These are phyloP conservation scores for Oxytorus armatus DNA, from an alignment of 2,888 invertebrate species.

Conservation along the genomic window DNA sequence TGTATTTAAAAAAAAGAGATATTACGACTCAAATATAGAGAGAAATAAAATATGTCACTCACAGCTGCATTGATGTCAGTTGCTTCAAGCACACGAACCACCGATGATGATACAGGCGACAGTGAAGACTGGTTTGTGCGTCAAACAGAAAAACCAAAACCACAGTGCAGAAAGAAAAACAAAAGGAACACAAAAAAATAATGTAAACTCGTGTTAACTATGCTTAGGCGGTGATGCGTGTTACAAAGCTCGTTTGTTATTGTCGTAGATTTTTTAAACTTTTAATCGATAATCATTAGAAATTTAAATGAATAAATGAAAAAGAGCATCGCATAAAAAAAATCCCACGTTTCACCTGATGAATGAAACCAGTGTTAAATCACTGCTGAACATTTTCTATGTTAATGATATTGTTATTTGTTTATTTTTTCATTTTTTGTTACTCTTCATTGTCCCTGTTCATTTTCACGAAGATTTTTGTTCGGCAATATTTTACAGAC, in stretches of 20 bases:
- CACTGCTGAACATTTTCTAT: constrained; percentile 1
- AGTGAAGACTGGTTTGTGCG: constrained; percentile 80
- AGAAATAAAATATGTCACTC: constrained; percentile 77
- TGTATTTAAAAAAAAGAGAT: not conserved
- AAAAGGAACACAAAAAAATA: too few species aligned
- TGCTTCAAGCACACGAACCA: constrained; percentile 77
- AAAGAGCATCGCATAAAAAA: constrained; percentile 8
- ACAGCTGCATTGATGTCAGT: constrained; percentile 79
- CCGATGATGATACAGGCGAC: constrained; percentile 79
- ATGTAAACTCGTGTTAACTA: constrained; percentile 78
- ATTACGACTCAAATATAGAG: constrained; percentile 16
- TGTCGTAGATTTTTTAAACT: not conserved
- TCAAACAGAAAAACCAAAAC: constrained; percentile 83
- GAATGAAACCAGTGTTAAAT: constrained; percentile 22
- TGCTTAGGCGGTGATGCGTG: constrained; percentile 71
- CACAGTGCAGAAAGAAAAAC: constrained; percentile 81
- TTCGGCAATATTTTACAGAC: not conserved
- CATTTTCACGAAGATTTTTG: not conserved
- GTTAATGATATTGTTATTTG: constrained; percentile 13
- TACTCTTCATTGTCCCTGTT: too few species aligned
- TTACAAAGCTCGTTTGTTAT: constrained; percentile 68
- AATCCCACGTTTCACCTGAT: constrained; percentile 19
- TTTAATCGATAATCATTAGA: not conserved
- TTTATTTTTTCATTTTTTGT: not conserved
- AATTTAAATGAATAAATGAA: not conserved